phyloP scores from a whole-genome alignment of 2,797 vertebrate genomes.

The Chloroceryle inda region DNA sequence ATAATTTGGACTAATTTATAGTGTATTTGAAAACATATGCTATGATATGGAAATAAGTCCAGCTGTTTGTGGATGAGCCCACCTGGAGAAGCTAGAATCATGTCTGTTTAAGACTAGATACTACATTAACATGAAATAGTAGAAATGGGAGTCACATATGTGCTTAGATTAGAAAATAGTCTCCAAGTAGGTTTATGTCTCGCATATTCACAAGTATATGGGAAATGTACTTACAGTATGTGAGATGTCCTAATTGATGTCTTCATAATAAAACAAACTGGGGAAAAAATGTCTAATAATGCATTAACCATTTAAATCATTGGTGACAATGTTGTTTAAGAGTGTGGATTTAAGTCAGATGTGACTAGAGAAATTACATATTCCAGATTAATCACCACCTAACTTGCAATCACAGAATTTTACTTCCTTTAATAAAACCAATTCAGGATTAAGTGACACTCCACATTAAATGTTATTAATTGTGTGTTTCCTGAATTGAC shows the following conservation, averaged over 20 bases:
- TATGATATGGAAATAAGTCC: not conserved
- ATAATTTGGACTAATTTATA: not conserved
- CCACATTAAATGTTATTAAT: slow-evolving; percentile 24
- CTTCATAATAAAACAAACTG: not conserved
- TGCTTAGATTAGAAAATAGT: slow-evolving; percentile 23
- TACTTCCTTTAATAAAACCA: slow-evolving; percentile 13
- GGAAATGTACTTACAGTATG: not conserved
- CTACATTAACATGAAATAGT: not conserved
- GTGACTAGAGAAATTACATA: not conserved
- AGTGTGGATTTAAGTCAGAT: not conserved
- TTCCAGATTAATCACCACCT: not conserved
- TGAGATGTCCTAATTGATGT: not conserved
- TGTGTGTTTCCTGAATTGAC: slow-evolving; percentile 22
- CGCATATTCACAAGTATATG: not conserved
- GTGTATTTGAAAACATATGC: not conserved
- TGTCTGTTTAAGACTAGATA: slow-evolving; percentile 4
- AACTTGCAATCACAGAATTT: not conserved
- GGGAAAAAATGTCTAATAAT: not conserved
- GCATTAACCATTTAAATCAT: not conserved
- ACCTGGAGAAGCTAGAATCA: not conserved
- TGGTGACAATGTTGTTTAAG: not conserved
- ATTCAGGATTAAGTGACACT: slow-evolving; percentile 15
- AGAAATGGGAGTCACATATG: slow-evolving; percentile 30
- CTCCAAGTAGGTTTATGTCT: slow-evolving; percentile 24
- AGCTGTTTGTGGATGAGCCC: not conserved